Evolutionary conservation across 2,797 vertebrate genomes (phyloP), one percentile per base, ranked within the genome.

Genomic region (Borostomias antarcticus): DNA sequence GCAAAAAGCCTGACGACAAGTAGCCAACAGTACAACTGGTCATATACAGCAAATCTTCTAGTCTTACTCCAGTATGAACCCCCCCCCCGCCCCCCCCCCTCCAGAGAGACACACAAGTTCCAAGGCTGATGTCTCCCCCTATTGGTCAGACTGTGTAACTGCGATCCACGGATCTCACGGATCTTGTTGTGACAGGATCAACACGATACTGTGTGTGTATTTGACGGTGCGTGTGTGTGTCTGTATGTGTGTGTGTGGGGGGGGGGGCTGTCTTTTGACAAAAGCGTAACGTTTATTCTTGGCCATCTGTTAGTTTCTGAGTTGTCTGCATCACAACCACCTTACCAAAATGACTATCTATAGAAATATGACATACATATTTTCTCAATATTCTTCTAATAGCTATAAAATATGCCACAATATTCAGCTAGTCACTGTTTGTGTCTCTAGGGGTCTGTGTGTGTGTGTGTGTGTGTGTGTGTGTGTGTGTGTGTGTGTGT

Each of bases 41-140:
- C n/a, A 13, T 45, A 13, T 17, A 45, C 40, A 45, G 40, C n/a
- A 45, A 35, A 4, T 15, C 40, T 45, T n/a, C n/a, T n/a, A n/a
- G n/a, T n/a, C n/a, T n/a, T n/a, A n/a, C n/a, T n/a, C n/a, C 40
- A 3, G 40, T n/a, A 17, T 9, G 40, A 17, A 15, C 40, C 40
- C 6, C 15, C 3, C 17, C 13, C n/a, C 8, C 35, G 15, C 1
- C 6, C 5, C n/a, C 25, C 2, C 7, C 9, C 21, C 23, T 19
- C 56, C 35, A 5, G 19, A 21, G 29, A 13, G 26, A 26, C 53
- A 32, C 5, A 10, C 21, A 58, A 59, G 79, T 89, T 87, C 63
- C 77, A 88, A 80, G 86, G 72, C 88, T 84, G 77, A 75, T 89
- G 91, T 90, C 91, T 79, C 92, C 91, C 85, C 88, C 92, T 90